Evolutionary conservation across 2,888 invertebrate species (phyloP).

Genomic region (Rotaria magnacalcarata): DNA sequence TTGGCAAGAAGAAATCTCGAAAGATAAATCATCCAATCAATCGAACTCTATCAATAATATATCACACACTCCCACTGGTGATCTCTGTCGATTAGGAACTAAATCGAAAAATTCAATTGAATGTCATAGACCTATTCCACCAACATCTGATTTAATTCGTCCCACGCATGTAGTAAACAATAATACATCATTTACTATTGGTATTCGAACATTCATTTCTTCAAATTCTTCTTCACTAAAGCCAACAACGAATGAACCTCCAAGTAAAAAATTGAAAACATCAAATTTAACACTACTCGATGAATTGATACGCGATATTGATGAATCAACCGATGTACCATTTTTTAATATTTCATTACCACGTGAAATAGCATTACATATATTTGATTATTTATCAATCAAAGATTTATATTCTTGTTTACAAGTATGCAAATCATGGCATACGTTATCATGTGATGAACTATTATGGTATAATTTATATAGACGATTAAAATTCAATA

Average conservation of each 20-base stretch:
- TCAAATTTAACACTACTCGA: neutral
- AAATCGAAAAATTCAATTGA: neutral
- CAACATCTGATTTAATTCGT: neutral
- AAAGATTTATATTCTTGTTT: constrained; percentile 54
- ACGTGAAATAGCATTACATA: constrained; percentile 55
- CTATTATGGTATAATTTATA: constrained; percentile 54
- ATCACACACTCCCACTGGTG: neutral
- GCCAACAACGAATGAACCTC: neutral
- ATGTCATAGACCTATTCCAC: neutral
- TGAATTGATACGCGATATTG: constrained; percentile 40
- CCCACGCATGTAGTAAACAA: neutral
- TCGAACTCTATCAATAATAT: neutral
- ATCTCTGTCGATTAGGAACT: neutral
- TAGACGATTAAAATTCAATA: constrained; percentile 51
- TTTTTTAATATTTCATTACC: constrained; percentile 56
- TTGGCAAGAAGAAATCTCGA: neutral
- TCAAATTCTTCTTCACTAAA: neutral
- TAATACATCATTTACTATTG: constrained; percentile 9
- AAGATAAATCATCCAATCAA: neutral
- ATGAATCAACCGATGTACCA: constrained; percentile 56
- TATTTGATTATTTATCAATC: constrained; percentile 53
- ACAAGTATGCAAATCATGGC: constrained; percentile 56
- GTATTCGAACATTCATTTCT: neutral
- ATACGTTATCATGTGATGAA: constrained; percentile 55
- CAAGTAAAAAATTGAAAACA: neutral